Percentiles rank a stretch among this genome's conserved stretches.
Conservation (phyloP, 2,113 vertebrate genomes). For the Oryzias curvinotus region DNA sequence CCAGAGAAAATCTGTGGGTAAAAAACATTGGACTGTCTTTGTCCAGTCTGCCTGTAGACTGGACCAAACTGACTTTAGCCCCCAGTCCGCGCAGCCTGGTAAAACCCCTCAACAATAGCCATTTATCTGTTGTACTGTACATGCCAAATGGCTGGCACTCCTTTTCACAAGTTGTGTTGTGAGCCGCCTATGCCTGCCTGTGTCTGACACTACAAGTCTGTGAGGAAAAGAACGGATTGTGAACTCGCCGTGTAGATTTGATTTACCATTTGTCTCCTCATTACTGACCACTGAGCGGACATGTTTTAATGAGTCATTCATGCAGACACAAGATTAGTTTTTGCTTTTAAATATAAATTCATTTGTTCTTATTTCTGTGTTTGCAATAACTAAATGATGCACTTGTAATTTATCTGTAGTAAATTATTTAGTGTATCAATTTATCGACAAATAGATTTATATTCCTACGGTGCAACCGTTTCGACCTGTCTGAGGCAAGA, state of each 20-base stretch:
- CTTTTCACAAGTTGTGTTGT: constrained; percentile 70
- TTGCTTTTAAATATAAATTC: constrained; percentile 35
- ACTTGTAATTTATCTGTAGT: no score
- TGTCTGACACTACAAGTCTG: constrained; percentile 69
- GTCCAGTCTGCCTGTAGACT: constrained; percentile 65
- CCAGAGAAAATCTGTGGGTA: constrained; percentile 66
- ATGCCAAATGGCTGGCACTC: constrained; percentile 73
- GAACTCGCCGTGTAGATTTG: constrained; percentile 65
- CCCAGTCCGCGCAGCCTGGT: constrained; percentile 64
- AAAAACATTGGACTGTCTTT: constrained; percentile 71
- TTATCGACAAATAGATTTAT: no score
- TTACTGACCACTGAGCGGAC: constrained; percentile 56
- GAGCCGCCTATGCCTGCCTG: constrained; percentile 70
- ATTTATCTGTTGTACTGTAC: constrained; percentile 75
- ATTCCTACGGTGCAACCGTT: no score
- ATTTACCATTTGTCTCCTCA: constrained; percentile 70
- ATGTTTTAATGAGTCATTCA: constrained; percentile 32
- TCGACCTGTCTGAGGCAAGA: no score
- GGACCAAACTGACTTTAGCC: constrained; percentile 72
- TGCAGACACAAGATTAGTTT: constrained; percentile 44
- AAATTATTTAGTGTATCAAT: no score
- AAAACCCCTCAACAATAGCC: constrained; percentile 73
- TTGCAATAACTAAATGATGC: no score
- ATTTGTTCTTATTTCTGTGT: no score
- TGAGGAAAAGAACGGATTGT: constrained; percentile 70